Evolutionary conservation across 2,888 invertebrate species (phyloP), one percentile per base, ranked within the genome.

Genomic region (Polietes domitor): DNA sequence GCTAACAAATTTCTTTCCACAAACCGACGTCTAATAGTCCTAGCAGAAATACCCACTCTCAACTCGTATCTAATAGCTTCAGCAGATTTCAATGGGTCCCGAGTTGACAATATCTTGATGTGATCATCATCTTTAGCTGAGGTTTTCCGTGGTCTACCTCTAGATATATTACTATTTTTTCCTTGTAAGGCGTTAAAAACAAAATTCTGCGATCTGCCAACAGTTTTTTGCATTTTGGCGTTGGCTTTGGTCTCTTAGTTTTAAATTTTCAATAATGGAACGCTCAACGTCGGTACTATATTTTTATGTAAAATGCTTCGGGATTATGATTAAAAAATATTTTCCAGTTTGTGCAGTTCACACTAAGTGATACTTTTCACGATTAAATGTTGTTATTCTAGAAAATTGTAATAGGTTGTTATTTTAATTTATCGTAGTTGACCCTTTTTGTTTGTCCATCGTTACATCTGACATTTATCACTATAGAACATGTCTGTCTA

Each of bases 161-260:
- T 71, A n/a, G 50, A 2, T 15, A 17, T 21, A 50, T 50, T 24
- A 50, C 4, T 50, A 50, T 71, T 50, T 26, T 71, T 71, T 24
- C n/a, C 50, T 68, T 43, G 41, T 68, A 68, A 43, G 21, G 19
- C 43, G 24, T 68, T 68, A 68, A 41, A 71, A n/a, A 71, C 28
- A 71, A 71, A 71, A 28, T 71, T 71, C n/a, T 71, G 50, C 50
- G 50, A 50, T 50, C 70, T 71, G 21, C 70, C 70, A 15, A 71
- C 50, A 28, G 47, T 71, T 50, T n/a, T 71, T 71, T 47, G 70
- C 47, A 26, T 50, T 71, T 71, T 71, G 70, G 12, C 26, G 70
- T 50, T 50, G 28, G 50, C 26, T 71, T 71, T 71, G 50, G 2
- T 28, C 70, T 28, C 50, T 47, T 17, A 50, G 47, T 71, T 71